Percentiles rank a stretch among this genome's conserved stretches.
Evolutionary conservation across 92 coral and sea anemone species (phyloP).

Genomic region (Umimayanthus kanabou): DNA sequence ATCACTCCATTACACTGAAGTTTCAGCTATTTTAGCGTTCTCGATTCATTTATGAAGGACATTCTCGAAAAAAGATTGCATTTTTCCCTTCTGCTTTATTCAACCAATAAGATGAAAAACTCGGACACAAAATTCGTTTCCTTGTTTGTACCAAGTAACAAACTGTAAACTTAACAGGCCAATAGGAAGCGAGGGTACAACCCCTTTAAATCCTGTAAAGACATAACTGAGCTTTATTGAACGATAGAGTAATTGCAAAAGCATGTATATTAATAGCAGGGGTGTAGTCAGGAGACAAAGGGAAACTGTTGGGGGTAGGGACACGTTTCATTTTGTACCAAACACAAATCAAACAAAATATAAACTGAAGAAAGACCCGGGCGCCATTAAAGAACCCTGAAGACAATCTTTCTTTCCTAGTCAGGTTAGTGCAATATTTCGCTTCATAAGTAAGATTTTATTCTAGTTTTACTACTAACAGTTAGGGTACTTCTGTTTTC

Average conservation of each 20-base stretch:
- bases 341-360: background rate
- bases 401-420: background rate
- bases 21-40: background rate
- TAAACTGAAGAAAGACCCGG: background rate
- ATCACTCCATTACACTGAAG: background rate
- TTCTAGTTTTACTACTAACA: background rate
- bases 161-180: background rate
- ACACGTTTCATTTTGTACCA: background rate
- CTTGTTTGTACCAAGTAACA: background rate
- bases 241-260: background rate
- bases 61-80: too few relatives aligned
- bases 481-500: background rate
- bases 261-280: background rate
- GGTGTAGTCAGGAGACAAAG: background rate
- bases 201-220: background rate
- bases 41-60: background rate
- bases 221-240: background rate
- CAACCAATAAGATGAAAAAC: background rate
- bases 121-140: background rate
- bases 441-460: background rate
- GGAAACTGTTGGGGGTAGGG: background rate
- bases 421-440: slow-evolving; percentile 19
- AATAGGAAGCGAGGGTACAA: background rate
- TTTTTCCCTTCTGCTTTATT: too few relatives aligned
- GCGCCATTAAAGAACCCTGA: slow-evolving; percentile 5